These are phyloP conservation scores for Propsilocerus akamusi DNA, from an alignment of 1,140 invertebrate genomes.

Conservation along the genomic window DNA sequence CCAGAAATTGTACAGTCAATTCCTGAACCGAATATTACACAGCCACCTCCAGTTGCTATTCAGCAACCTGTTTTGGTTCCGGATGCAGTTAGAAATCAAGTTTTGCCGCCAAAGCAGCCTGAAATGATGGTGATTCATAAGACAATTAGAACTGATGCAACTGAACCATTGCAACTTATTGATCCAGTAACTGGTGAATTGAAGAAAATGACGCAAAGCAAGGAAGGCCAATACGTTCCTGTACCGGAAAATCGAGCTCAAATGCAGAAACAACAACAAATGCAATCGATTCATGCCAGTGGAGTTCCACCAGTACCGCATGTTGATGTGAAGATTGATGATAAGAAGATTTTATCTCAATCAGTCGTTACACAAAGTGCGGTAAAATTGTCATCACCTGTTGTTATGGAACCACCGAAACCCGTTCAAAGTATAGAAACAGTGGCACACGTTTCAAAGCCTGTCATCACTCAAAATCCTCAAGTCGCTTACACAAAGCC, in stretches of 20 bases:
- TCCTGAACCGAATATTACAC: constrained; percentile 13
- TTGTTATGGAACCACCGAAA: neutral
- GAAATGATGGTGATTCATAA: neutral
- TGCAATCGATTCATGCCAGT: neutral
- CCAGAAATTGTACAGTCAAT: neutral
- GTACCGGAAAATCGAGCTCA: constrained; percentile 22
- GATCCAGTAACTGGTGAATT: constrained; percentile 60
- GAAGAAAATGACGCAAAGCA: constrained; percentile 45
- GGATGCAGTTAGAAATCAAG: neutral
- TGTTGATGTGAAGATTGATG: neutral
- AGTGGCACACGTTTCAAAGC: neutral
- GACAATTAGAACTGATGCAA: constrained; percentile 7
- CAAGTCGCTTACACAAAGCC: neutral
- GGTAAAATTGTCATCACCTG: neutral
- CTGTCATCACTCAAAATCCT: neutral
- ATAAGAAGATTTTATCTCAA: neutral
- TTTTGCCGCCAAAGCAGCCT: neutral
- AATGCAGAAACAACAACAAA: neutral
- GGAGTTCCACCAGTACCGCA: neutral
- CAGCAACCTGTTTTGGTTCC: neutral
- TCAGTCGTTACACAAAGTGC: neutral
- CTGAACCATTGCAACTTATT: constrained; percentile 40
- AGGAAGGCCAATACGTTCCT: constrained; percentile 50
- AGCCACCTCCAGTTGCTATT: constrained; percentile 7
- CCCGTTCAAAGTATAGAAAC: neutral